Evolutionary conservation across 2,113 vertebrate species (phyloP).

Genomic region (Lamprotornis superbus): DNA sequence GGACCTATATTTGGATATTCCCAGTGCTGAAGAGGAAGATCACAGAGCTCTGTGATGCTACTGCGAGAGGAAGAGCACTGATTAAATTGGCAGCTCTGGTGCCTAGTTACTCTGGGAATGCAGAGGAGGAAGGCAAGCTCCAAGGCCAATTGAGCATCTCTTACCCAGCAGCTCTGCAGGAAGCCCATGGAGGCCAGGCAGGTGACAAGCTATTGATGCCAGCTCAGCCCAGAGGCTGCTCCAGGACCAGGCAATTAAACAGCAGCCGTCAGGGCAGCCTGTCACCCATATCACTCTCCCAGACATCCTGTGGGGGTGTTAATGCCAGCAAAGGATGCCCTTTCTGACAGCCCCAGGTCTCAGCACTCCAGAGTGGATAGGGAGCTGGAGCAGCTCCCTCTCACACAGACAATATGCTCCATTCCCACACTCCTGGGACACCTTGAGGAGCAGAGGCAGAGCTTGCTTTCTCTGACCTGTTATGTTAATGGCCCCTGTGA

Average conservation of each 20-base stretch:
- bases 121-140: neutral
- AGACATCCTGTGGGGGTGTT: accelerated
- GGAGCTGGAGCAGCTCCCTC: neutral
- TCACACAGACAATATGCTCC: accelerated
- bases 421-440: accelerated
- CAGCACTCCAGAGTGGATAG: accelerated
- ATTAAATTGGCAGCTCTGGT: neutral
- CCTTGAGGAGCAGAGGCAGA: neutral
- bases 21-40: neutral
- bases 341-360: neutral
- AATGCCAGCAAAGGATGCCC: neutral
- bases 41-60: accelerated
- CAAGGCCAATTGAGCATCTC: neutral
- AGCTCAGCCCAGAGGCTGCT: neutral
- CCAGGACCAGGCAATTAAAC: conserved; percentile 6
- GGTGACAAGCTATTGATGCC: neutral
- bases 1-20: neutral
- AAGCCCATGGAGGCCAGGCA: accelerated
- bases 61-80: accelerated
- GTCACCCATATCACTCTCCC: neutral
- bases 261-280: neutral
- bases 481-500: neutral
- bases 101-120: neutral
- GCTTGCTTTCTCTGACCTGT: neutral
- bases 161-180: neutral